phyloP scores from a whole-genome alignment of 1,140 invertebrate genomes.

The Coenobita brevimanus region DNA sequence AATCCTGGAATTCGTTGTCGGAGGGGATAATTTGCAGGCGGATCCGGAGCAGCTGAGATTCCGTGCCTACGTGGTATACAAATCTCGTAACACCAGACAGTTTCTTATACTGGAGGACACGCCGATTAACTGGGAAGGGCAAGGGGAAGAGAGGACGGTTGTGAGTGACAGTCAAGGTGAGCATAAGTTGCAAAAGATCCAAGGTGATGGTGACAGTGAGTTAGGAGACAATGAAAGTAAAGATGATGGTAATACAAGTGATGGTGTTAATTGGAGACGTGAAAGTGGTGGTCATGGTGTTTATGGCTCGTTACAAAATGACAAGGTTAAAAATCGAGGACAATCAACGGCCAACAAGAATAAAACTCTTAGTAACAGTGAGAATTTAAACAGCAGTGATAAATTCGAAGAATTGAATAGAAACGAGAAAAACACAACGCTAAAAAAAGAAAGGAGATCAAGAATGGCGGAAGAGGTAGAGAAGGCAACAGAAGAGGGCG shows the following conservation, averaged over 20 bases:
- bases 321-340: background rate
- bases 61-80: conserved; percentile 6
- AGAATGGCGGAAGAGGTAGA: background rate
- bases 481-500: background rate
- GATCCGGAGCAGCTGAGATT: conserved; percentile 37
- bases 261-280: background rate
- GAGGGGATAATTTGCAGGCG: background rate
- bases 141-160: background rate
- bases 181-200: no score
- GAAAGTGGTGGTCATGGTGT: background rate
- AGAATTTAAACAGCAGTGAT: background rate
- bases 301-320: background rate
- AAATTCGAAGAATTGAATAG: background rate
- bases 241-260: background rate
- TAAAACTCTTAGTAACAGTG: background rate
- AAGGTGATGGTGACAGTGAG: no score
- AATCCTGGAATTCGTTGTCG: conserved; percentile 23
- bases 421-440: background rate
- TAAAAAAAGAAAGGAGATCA: no score
- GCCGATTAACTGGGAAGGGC: background rate
- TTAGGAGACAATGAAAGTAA: no score
- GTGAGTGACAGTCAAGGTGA: no score
- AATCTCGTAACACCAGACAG: background rate
- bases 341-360: background rate
- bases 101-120: background rate